These are phyloP conservation scores for Nannoperca australis DNA, from an alignment of 2,797 vertebrate genomes.

Conservation along the genomic window DNA sequence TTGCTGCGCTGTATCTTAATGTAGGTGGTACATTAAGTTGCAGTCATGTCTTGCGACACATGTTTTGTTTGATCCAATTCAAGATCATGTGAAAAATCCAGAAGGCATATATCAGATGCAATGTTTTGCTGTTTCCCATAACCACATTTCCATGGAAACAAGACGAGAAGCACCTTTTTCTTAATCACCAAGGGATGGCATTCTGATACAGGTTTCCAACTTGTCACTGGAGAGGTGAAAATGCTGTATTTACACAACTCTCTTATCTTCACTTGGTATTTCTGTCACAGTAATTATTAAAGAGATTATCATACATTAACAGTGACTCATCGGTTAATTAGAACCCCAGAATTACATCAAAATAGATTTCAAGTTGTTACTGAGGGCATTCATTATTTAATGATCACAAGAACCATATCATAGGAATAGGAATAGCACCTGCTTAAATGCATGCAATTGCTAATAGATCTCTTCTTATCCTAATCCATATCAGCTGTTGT, in stretches of 20 bases:
- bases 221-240: slow-evolving; percentile 28
- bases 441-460: slow-evolving; percentile 7
- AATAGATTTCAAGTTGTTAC: not conserved
- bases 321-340: slow-evolving; percentile 17
- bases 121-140: slow-evolving; percentile 24
- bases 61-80: slow-evolving; percentile 34
- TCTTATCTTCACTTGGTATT: slow-evolving; percentile 18
- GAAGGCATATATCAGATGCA: not conserved
- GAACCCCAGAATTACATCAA: slow-evolving; percentile 5
- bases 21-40: not conserved
- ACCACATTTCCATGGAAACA: slow-evolving; percentile 55
- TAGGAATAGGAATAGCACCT: too few species aligned
- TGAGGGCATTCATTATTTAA: slow-evolving; percentile 18
- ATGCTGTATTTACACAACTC: slow-evolving; percentile 21
- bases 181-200: slow-evolving; percentile 26
- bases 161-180: slow-evolving; percentile 21
- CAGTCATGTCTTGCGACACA: not conserved
- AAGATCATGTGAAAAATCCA: slow-evolving; percentile 27
- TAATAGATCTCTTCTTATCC: not conserved
- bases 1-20: not conserved
- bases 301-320: slow-evolving; percentile 28
- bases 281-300: slow-evolving; percentile 22
- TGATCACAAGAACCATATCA: slow-evolving; percentile 14
- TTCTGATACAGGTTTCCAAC: slow-evolving; percentile 21
- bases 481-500: slow-evolving; percentile 16